Evolutionary conservation across 64 coral and sea anemone species (phyloP), one percentile per base, ranked within the genome.

Genomic region (Stichodactyla mertensii): DNA sequence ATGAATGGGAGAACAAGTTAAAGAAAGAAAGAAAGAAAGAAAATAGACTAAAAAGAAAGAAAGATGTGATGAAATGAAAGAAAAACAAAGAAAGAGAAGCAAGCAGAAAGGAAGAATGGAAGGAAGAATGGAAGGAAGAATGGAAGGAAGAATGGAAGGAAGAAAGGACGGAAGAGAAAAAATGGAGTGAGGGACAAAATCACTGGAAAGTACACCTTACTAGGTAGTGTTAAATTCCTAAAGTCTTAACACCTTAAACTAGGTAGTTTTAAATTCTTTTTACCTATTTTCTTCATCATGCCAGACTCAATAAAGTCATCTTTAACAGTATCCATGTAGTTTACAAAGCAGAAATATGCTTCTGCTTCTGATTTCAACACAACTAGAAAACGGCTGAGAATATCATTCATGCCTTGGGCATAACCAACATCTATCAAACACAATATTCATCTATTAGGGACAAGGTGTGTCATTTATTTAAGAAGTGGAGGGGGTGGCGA

Each of bases 361-460:
- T 99, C 90, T 0, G 84, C 77, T 87, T 99, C 97, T 22, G 93
- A 94, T 6, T 89, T 85, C 23, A 99, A 88, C 2, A 99, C 97
- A 5, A 99, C 93, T 31, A 95, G 51, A 91, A 99, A 99, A 55
- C 97, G 53, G 71, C 97, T 95, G 20, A 99, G 86, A 78, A 95
- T 82, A 24, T 99, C 97, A 67, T 95, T 99, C 80, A 99, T 99
- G 16, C 97, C 97, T 77, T 99, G 97, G 36, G 92, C 93, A 85
- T 99, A 99, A 14, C 97, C 97, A 52, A 99, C 86, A 93, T 99
- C 97, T 99, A 31, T 10, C 0, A 9, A 71, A 0, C 12, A 74
- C 22, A 74, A 74, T 1, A n/a, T 66, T 24, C 1, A 70, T 70
- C 19, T 22, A 4, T 20, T 70, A 58, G 8, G 14, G 8, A 57